Conservation (phyloP, 1,140 invertebrate genomes). For the Bicyclus anynana region DNA sequence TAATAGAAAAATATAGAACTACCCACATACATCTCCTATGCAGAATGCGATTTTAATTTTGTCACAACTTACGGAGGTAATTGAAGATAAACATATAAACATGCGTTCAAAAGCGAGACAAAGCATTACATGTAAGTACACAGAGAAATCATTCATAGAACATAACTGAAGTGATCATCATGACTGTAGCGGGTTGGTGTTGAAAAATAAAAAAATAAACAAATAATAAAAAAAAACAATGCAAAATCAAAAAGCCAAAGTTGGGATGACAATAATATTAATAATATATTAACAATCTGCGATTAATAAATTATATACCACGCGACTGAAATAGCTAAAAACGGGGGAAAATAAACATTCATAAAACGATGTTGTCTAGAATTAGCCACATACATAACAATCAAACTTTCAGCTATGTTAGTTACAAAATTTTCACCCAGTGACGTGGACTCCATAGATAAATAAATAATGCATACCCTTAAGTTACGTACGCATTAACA, state of each 20-base stretch:
- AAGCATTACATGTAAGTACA: slow-evolving; percentile 44
- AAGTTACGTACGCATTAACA: too few relatives aligned
- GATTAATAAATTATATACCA: too few relatives aligned
- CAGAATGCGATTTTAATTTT: too few relatives aligned
- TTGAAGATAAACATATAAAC: not conserved
- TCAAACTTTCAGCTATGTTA: slow-evolving; percentile 71
- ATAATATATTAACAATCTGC: too few relatives aligned
- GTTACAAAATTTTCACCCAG: too few relatives aligned
- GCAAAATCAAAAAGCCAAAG: slow-evolving; percentile 26
- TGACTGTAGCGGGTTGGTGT: slow-evolving; percentile 54
- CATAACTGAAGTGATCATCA: slow-evolving; percentile 76
- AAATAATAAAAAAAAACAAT: slow-evolving; percentile 25
- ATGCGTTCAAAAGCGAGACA: slow-evolving; percentile 31
- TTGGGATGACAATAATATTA: too few relatives aligned
- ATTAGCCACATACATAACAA: slow-evolving; percentile 74
- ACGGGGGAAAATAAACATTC: not conserved
- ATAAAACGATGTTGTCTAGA: slow-evolving; percentile 53
- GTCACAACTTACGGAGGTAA: too few relatives aligned
- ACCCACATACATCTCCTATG: too few relatives aligned
- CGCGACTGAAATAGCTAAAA: too few relatives aligned
- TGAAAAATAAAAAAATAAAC: slow-evolving; percentile 18
- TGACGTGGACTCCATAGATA: too few relatives aligned
- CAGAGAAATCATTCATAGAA: slow-evolving; percentile 31
- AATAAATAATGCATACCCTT: too few relatives aligned
- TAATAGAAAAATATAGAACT: too few relatives aligned